Percentiles rank a stretch among this genome's conserved stretches.
Evolutionary conservation across 2,888 invertebrate species (phyloP).

Genomic region (Platycheirus albimanus): DNA sequence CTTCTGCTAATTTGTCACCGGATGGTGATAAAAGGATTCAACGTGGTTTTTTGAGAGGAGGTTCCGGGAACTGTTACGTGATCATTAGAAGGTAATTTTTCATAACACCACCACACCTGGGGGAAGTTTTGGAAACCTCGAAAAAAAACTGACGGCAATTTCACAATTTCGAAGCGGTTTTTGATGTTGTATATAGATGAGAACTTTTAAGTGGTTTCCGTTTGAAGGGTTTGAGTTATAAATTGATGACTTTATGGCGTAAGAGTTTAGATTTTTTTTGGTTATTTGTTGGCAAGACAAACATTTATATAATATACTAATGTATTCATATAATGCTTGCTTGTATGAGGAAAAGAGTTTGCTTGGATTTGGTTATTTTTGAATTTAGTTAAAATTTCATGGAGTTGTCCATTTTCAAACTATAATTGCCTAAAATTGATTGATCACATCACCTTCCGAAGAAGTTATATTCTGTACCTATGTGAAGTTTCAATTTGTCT

Average conservation of each 20-base stretch:
- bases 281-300: no score
- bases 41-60: constrained; percentile 38
- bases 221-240: not conserved
- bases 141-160: not conserved
- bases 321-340: no score
- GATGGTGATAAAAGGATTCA: constrained; percentile 59
- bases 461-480: no score
- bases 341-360: no score
- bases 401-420: no score
- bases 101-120: constrained; percentile 22
- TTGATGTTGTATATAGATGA: not conserved
- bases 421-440: no score
- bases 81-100: constrained; percentile 58
- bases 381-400: no score
- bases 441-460: no score
- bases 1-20: constrained; percentile 65
- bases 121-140: constrained; percentile 22
- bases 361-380: no score
- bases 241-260: not conserved
- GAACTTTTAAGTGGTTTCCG: not conserved
- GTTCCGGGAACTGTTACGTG: constrained; percentile 4
- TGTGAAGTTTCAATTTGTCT: no score
- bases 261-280: no score
- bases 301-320: no score
- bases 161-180: not conserved